Conservation (phyloP, 2,797 vertebrate genomes). For the Rhabdophis nuchalis region DNA sequence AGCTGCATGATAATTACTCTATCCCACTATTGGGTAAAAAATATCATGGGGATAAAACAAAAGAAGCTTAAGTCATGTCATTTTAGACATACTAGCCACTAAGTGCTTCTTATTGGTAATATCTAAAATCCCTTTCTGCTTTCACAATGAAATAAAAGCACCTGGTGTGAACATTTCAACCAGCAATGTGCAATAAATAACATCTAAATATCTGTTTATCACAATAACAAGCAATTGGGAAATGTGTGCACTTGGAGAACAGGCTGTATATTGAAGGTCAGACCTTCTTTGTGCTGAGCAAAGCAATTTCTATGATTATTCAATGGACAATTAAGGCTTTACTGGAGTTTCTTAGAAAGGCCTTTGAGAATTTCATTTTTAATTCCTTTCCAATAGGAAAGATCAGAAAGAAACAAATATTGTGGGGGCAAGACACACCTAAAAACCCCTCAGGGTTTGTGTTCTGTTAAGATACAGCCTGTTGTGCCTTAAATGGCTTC, state of each 20-base stretch:
- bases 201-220: constrained; percentile 45
- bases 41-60: constrained; percentile 14
- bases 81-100: not conserved
- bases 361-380: constrained; percentile 15
- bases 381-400: constrained; percentile 44
- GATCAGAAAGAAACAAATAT: not conserved
- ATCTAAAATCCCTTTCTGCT: constrained; percentile 31
- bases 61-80: constrained; percentile 14
- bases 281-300: constrained; percentile 39
- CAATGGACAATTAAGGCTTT: constrained; percentile 43
- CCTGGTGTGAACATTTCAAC: constrained; percentile 28
- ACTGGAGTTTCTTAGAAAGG: constrained; percentile 12
- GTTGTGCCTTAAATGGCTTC: too few relatives aligned
- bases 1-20: not conserved
- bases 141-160: constrained; percentile 38
- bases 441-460: too few relatives aligned
- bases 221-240: constrained; percentile 44
- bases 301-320: constrained; percentile 36
- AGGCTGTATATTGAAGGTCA: constrained; percentile 49
- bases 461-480: too few relatives aligned
- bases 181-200: constrained; percentile 56
- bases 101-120: constrained; percentile 12
- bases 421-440: too few relatives aligned
- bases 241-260: constrained; percentile 25
- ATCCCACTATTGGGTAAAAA: not conserved